Conservation (phyloP, 1,140 invertebrate species). For the Drosophila seguyi region DNA sequence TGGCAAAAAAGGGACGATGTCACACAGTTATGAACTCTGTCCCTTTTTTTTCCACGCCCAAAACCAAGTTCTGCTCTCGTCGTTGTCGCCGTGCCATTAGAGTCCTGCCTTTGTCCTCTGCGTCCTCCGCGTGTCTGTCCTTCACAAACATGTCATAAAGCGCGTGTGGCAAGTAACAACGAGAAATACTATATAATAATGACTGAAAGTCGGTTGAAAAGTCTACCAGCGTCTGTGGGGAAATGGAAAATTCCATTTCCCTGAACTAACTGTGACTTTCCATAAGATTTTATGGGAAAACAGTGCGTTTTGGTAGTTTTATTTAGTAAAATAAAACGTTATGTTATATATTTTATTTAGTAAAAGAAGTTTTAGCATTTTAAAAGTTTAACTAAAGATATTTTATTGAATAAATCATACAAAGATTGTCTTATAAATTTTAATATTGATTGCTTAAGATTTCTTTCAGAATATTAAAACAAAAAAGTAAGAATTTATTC, state of each 20-base stretch:
- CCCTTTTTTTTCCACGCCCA: constrained; percentile 37
- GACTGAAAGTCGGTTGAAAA: constrained; percentile 28
- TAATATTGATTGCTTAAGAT: too few relatives aligned
- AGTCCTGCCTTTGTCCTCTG: constrained; percentile 17
- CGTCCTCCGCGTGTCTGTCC: constrained; percentile 47
- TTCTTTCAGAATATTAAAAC: background rate
- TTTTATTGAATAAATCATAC: background rate
- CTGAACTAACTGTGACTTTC: background rate
- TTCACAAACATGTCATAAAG: constrained; percentile 70
- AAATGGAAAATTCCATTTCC: constrained; percentile 19
- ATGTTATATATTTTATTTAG: background rate
- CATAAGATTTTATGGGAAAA: background rate
- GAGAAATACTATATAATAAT: constrained; percentile 29
- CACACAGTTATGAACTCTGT: constrained; percentile 43
- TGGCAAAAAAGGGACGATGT: constrained; percentile 46
- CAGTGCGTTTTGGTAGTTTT: background rate
- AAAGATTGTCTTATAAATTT: background rate
- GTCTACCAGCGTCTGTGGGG: constrained; percentile 10
- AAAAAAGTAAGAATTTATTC: background rate
- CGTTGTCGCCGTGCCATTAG: background rate
- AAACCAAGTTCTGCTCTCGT: constrained; percentile 1
- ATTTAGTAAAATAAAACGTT: background rate
- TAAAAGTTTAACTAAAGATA: background rate
- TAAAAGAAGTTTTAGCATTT: background rate
- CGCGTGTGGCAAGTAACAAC: constrained; percentile 37